These are phyloP conservation scores for Microplitis mediator DNA, from an alignment of 1,140 invertebrate genomes.

Conservation along the genomic window DNA sequence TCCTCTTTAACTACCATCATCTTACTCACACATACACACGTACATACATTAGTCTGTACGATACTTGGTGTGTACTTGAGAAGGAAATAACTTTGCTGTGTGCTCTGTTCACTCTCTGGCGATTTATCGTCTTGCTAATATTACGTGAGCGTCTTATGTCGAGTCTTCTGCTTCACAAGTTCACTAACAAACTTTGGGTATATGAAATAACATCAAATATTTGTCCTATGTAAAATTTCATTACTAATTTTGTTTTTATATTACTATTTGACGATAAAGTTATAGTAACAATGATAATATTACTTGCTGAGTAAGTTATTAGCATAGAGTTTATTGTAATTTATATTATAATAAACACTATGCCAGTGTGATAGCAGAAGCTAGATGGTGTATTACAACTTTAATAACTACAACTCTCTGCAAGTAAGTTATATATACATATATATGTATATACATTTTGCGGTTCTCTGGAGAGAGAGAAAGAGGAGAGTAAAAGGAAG, in stretches of 20 bases:
- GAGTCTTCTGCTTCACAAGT: neutral
- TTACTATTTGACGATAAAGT: no score
- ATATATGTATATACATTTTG: no score
- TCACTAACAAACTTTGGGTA: neutral
- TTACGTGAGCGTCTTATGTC: neutral
- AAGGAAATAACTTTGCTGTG: slow-evolving; percentile 30
- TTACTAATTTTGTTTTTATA: no score
- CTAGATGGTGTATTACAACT: slow-evolving; percentile 37
- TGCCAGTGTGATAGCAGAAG: slow-evolving; percentile 27
- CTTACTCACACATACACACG: no score
- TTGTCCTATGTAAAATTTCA: no score
- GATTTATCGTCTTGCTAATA: slow-evolving; percentile 31
- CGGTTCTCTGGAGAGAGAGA: no score
- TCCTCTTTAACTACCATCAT: no score
- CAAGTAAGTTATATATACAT: neutral
- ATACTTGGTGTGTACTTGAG: neutral
- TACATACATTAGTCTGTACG: no score
- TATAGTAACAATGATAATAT: no score
- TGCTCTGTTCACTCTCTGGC: slow-evolving; percentile 4
- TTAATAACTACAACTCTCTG: slow-evolving; percentile 41
- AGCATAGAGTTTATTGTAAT: no score
- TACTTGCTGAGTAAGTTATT: no score
- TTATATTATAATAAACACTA: slow-evolving; percentile 35
- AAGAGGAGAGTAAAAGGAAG: no score
- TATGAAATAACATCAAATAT: neutral